Conservation (phyloP, 2,888 invertebrate species). For the Marasmarcha lunaedactyla region DNA sequence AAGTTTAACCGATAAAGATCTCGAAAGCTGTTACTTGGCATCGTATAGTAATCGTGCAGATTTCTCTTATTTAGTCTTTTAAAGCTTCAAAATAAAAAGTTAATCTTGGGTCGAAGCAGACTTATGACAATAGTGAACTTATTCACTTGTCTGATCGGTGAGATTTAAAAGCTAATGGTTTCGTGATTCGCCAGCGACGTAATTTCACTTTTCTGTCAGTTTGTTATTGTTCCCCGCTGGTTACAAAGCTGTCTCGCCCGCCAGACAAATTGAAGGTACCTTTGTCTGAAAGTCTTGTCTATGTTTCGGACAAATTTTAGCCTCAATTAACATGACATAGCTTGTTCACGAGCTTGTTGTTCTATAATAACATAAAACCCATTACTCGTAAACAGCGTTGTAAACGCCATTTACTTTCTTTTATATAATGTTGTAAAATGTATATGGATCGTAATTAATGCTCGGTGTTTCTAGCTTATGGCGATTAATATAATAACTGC, state of each 20-base stretch:
- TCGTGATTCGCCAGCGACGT: too few species aligned
- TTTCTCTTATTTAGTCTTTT: too few species aligned
- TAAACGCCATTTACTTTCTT: constrained; percentile 49
- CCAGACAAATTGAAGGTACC: constrained; percentile 39
- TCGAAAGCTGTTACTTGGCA: too few species aligned
- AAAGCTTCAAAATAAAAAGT: too few species aligned
- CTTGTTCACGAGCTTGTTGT: constrained; percentile 44
- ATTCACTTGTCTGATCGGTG: too few species aligned
- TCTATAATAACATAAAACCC: constrained; percentile 46
- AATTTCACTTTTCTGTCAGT: too few species aligned
- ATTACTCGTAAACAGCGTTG: constrained; percentile 46
- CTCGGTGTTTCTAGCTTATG: background rate
- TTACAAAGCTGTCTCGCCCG: constrained; percentile 10
- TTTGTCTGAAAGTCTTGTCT: constrained; percentile 45
- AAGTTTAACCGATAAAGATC: constrained; percentile 12
- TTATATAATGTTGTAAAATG: background rate
- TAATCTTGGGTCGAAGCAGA: too few species aligned
- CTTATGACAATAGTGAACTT: too few species aligned
- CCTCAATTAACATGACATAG: constrained; percentile 41
- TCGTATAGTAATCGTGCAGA: too few species aligned
- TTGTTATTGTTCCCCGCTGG: too few species aligned
- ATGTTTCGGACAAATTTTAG: constrained; percentile 40
- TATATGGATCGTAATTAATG: background rate
- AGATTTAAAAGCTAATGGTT: background rate
- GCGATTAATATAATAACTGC: background rate